Percentiles rank a stretch among this genome's conserved stretches.
Evolutionary conservation across 2,797 vertebrate species (phyloP).

Genomic region (Cercopithecus hamlyni): DNA sequence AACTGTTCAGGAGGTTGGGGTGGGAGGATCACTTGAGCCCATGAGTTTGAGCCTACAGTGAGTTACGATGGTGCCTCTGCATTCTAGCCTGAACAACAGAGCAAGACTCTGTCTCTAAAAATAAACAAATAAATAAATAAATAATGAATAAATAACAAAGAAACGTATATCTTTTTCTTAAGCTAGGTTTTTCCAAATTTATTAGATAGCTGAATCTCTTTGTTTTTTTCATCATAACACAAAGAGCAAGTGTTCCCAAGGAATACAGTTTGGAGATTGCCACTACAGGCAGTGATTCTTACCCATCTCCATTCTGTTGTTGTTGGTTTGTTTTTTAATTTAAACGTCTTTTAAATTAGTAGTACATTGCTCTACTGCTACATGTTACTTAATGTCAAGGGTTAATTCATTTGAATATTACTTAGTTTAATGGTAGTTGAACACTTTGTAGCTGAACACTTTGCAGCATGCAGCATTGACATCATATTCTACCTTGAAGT

Average conservation of each 20-base stretch:
- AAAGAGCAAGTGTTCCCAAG: neutral
- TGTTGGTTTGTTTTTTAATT: neutral
- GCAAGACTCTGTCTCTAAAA: neutral
- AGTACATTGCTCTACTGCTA: neutral
- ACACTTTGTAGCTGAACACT: neutral
- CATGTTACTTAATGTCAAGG: neutral
- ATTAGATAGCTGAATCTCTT: neutral
- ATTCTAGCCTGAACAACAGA: neutral
- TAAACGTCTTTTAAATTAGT: too few relatives aligned
- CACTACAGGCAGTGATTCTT: neutral
- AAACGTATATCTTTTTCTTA: neutral
- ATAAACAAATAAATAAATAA: too few relatives aligned
- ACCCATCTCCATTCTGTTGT: neutral
- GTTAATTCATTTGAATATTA: slow-evolving; percentile 45
- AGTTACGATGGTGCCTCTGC: neutral
- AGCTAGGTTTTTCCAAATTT: neutral
- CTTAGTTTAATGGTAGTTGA: neutral
- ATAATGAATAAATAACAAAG: neutral
- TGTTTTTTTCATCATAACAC: slow-evolving; percentile 9
- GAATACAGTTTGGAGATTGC: neutral
- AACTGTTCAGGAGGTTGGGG: neutral
- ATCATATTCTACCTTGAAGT: neutral
- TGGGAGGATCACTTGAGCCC: neutral
- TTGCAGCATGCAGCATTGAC: neutral
- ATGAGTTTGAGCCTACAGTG: neutral